These are phyloP conservation scores for Pantherophis guttatus DNA, from an alignment of 2,113 vertebrate genomes.

Conservation along the genomic window DNA sequence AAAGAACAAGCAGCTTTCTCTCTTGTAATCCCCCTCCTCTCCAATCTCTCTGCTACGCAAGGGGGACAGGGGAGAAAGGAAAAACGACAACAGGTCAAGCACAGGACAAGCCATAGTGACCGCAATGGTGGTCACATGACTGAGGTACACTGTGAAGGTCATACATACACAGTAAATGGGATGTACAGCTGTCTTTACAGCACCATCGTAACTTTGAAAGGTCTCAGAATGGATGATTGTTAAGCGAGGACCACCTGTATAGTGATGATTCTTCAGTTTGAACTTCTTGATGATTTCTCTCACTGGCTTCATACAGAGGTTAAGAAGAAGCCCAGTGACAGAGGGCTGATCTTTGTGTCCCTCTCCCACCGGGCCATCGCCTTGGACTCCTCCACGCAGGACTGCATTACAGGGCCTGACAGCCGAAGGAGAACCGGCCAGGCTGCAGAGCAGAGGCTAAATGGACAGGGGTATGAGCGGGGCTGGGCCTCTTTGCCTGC, in stretches of 20 bases:
- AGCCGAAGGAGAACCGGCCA: not conserved
- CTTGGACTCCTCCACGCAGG: not conserved
- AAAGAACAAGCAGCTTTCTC: not conserved
- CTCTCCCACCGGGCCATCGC: not conserved
- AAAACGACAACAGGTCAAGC: not conserved
- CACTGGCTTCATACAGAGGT: not conserved
- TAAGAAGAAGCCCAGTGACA: not conserved
- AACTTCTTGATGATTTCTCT: not conserved
- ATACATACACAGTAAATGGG: not conserved
- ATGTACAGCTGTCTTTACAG: not conserved
- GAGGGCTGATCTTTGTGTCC: not conserved
- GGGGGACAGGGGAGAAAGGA: not conserved
- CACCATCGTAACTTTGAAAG: not conserved
- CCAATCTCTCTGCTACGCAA: not conserved
- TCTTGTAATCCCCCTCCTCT: not conserved
- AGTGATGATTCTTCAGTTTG: not conserved
- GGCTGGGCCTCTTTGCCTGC: not conserved
- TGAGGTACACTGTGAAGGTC: not conserved
- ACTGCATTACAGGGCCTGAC: not conserved
- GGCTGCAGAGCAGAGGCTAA: not conserved
- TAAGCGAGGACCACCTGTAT: not conserved
- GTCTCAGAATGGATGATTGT: not conserved
- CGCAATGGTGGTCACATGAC: not conserved
- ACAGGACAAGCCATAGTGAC: not conserved
- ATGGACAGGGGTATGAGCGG: fast-evolving